Evolutionary conservation across 2,888 invertebrate genomes (phyloP).

Genomic region (Drosophila eohydei): DNA sequence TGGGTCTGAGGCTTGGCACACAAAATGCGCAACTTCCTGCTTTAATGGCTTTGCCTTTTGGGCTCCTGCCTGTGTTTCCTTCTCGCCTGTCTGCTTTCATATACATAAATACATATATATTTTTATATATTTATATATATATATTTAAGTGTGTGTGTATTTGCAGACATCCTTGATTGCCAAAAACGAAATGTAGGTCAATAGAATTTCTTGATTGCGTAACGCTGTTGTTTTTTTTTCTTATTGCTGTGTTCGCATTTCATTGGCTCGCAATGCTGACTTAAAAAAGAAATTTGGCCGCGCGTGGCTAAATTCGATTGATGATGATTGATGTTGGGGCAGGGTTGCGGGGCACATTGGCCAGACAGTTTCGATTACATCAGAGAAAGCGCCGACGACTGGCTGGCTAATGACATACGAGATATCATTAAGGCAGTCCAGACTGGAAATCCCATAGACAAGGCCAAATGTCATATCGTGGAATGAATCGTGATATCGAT

Average conservation of each 20-base stretch:
- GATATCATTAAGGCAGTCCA: conserved; percentile 55
- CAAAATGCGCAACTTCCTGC: conserved; percentile 76
- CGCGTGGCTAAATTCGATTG: conserved; percentile 12
- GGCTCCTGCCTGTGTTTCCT: conserved; percentile 41
- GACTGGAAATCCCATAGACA: conserved; percentile 49
- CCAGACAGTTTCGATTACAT: conserved; percentile 58
- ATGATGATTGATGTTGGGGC: conserved; percentile 6
- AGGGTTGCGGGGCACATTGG: not conserved
- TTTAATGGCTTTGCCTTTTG: conserved; percentile 57
- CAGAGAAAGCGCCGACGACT: conserved; percentile 31
- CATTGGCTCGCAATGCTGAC: conserved; percentile 12
- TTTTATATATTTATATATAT: conserved; percentile 4
- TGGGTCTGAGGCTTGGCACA: conserved; percentile 54
- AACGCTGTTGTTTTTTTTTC: conserved; percentile 34
- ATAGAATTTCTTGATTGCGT: conserved; percentile 67
- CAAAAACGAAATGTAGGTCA: conserved; percentile 72
- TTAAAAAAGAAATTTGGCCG: conserved; percentile 18
- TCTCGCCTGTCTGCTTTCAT: conserved; percentile 33
- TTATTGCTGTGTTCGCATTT: conserved; percentile 14
- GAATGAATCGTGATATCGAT: conserved; percentile 25
- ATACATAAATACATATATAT: conserved; percentile 7
- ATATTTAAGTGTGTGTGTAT: conserved; percentile 18
- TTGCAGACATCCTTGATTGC: conserved; percentile 66
- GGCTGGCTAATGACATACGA: conserved; percentile 52
- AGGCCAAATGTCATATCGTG: conserved; percentile 40